A percentile compares a stretch with the other conserved stretches of the same genome.
These are phyloP conservation scores for Mirza zaza DNA, from an alignment of 2,113 vertebrate species.

Conservation along the genomic window DNA sequence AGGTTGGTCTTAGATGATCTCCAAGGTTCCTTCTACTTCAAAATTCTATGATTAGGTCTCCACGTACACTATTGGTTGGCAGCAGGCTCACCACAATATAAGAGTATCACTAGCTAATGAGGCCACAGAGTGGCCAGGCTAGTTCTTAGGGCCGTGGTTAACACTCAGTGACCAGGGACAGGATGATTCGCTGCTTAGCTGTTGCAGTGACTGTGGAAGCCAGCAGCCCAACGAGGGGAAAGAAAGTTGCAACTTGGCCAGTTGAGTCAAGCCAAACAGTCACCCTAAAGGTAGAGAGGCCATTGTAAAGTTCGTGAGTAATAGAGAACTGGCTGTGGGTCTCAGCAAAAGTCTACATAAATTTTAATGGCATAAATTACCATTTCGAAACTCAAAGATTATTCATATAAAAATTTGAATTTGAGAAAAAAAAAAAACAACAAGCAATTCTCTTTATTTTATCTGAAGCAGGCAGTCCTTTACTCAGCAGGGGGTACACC, in stretches of 20 bases:
- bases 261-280: background rate
- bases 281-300: background rate
- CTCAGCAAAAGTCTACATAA: constrained; percentile 36
- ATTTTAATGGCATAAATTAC: constrained; percentile 28
- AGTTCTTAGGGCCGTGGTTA: background rate
- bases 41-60: constrained; percentile 18
- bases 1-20: constrained; percentile 66
- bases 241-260: background rate
- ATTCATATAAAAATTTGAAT: constrained; percentile 42
- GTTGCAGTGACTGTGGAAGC: background rate
- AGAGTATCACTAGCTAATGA: background rate
- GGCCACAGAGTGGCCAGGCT: background rate
- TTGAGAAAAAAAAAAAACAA: background rate
- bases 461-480: constrained; percentile 64
- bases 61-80: background rate
- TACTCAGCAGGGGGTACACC: constrained; percentile 1
- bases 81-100: background rate
- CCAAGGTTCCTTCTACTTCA: constrained; percentile 71
- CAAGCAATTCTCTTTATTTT: constrained; percentile 31
- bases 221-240: background rate
- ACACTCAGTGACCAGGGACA: background rate
- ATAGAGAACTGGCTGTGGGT: background rate
- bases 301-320: background rate
- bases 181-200: background rate
- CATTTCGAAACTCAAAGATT: constrained; percentile 20